Percentiles rank a stretch among this genome's conserved stretches.
Evolutionary conservation across 2,797 vertebrate genomes (phyloP).

Genomic region (Enteromius thamalakanensis): DNA sequence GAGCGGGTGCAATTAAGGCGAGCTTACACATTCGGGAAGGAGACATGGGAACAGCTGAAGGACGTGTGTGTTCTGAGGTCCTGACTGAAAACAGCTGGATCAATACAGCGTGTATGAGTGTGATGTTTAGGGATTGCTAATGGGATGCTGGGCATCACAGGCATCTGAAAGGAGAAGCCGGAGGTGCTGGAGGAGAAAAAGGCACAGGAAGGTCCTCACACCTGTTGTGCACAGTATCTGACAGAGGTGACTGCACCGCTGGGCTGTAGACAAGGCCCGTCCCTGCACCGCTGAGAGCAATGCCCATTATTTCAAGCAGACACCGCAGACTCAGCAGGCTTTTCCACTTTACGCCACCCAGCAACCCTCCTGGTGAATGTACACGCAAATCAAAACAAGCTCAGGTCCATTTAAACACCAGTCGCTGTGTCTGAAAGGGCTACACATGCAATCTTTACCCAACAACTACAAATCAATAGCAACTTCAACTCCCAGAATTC

Average conservation of each 20-base stretch:
- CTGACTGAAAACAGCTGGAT: constrained; percentile 46
- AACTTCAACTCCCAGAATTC: constrained; percentile 52
- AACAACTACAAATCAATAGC: constrained; percentile 52
- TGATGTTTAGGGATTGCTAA: constrained; percentile 52
- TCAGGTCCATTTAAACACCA: constrained; percentile 56
- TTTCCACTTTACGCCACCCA: constrained; percentile 66
- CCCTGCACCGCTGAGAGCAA: constrained; percentile 50
- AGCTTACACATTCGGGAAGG: neutral
- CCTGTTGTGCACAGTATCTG: constrained; percentile 60
- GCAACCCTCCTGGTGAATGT: constrained; percentile 29
- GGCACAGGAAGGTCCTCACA: constrained; percentile 49
- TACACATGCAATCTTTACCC: constrained; percentile 52
- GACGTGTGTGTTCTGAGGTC: constrained; percentile 28
- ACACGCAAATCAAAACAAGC: constrained; percentile 37
- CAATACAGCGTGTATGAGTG: constrained; percentile 46
- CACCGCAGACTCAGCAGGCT: constrained; percentile 59
- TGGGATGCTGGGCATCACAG: constrained; percentile 39
- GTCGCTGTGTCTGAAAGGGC: constrained; percentile 49
- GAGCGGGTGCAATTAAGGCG: constrained; percentile 35
- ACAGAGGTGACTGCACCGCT: constrained; percentile 58
- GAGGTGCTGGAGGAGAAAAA: constrained; percentile 40
- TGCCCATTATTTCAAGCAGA: constrained; percentile 65
- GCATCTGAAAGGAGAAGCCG: neutral
- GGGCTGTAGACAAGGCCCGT: constrained; percentile 37
- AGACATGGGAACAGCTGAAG: constrained; percentile 20